Evolutionary conservation across 2,113 vertebrate species (phyloP).

Genomic region (Apaloderma vittatum): DNA sequence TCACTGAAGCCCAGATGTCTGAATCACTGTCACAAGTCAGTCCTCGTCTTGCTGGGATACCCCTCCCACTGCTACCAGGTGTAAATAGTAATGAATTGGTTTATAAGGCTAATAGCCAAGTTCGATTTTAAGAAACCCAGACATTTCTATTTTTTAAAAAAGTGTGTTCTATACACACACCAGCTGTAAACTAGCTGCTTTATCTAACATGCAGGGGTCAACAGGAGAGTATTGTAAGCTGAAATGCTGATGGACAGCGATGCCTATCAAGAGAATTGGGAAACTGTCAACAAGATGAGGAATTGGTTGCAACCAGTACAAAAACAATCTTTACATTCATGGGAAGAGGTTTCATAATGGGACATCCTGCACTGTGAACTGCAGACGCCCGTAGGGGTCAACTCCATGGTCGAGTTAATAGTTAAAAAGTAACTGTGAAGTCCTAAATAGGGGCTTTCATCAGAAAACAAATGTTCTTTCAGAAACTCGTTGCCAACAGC

Average conservation of each 20-base stretch:
- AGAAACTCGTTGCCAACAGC: not conserved
- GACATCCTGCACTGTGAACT: not conserved
- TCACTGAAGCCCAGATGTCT: not conserved
- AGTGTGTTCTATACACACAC: not conserved
- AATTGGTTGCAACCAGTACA: not conserved
- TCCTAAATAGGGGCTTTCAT: slow-evolving; percentile 45
- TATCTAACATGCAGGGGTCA: not conserved
- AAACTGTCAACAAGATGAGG: not conserved
- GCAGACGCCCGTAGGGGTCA: not conserved
- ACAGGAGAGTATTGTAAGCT: not conserved
- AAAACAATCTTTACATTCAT: slow-evolving; percentile 56
- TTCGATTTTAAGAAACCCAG: not conserved
- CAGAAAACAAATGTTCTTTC: slow-evolving; percentile 50
- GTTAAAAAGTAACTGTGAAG: not conserved
- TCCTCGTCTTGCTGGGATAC: not conserved
- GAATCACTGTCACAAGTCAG: not conserved
- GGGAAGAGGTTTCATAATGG: not conserved
- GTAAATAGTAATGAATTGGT: not conserved
- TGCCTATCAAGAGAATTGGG: not conserved
- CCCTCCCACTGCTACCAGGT: not conserved
- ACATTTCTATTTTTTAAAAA: not conserved
- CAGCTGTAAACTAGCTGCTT: not conserved
- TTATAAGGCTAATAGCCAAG: not conserved
- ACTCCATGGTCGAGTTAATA: not conserved
- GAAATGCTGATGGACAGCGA: not conserved